phyloP scores from a whole-genome alignment of 2,113 vertebrate genomes.

The Rhizomys pruinosus region DNA sequence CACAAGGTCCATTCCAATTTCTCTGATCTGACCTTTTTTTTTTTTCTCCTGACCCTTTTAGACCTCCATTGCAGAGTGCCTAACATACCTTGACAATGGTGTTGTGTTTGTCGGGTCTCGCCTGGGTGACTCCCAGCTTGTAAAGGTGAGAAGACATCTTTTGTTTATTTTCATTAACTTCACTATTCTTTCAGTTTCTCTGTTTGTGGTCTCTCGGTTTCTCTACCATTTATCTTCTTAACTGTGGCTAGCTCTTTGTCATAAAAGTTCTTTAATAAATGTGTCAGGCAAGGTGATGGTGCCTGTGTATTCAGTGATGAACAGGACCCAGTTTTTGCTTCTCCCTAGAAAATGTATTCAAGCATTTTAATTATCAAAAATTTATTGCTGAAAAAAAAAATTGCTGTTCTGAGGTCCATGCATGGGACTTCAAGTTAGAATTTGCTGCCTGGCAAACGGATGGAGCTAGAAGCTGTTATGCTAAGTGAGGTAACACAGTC shows the following conservation, averaged over 20 bases:
- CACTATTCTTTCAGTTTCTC: not conserved
- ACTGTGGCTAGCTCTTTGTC: not conserved
- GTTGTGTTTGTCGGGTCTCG: constrained; percentile 98
- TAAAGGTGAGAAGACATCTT: constrained; percentile 89
- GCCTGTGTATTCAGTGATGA: not conserved
- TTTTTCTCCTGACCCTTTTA: constrained; percentile 78
- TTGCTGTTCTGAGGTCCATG: not conserved
- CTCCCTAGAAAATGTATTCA: not conserved
- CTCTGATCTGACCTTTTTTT: no score
- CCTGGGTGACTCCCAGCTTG: constrained; percentile 97
- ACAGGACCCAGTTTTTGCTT: not conserved
- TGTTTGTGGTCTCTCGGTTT: not conserved
- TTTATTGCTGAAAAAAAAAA: not conserved
- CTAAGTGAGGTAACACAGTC: no score
- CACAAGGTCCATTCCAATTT: not conserved
- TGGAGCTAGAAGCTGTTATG: no score
- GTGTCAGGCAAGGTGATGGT: not conserved
- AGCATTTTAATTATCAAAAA: not conserved
- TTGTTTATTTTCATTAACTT: not conserved
- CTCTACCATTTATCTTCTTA: not conserved
- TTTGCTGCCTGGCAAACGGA: no score
- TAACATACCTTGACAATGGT: constrained; percentile 98
- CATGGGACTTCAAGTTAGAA: not conserved
- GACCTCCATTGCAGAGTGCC: constrained; percentile 98
- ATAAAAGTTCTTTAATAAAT: not conserved